Conservation (phyloP, 2,888 invertebrate genomes). For the Drosophila maculinotata region DNA sequence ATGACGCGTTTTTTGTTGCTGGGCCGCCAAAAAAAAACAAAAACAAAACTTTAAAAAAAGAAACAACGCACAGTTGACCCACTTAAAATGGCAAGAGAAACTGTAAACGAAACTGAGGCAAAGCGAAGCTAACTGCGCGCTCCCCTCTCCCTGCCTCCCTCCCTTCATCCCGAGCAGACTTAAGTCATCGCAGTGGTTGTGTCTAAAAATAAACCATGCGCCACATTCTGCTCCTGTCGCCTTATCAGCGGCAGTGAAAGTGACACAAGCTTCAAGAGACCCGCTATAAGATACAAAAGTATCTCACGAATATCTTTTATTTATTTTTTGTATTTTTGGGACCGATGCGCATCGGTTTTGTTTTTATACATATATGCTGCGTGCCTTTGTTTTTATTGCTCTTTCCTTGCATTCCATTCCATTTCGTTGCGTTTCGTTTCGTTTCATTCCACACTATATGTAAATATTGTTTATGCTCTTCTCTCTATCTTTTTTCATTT, state of each 20-base stretch:
- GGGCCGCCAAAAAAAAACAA: conserved; percentile 26
- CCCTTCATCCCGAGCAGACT: conserved; percentile 17
- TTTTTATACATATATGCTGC: conserved; percentile 2
- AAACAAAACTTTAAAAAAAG: conserved; percentile 22
- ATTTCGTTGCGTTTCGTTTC: conserved; percentile 33
- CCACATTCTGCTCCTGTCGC: conserved; percentile 60
- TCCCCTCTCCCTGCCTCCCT: not conserved
- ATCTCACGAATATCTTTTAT: conserved; percentile 10
- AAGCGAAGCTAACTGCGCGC: conserved; percentile 3
- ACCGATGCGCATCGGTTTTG: conserved; percentile 18
- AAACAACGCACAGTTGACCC: conserved; percentile 55
- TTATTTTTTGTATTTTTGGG: not conserved
- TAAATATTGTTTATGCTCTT: conserved; percentile 42
- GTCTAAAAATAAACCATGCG: conserved; percentile 69
- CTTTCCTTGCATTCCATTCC: conserved; percentile 19
- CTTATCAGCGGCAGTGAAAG: conserved; percentile 75
- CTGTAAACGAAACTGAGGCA: conserved; percentile 55
- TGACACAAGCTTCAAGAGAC: conserved; percentile 47
- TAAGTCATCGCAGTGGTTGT: conserved; percentile 51
- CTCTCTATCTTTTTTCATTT: conserved; percentile 72
- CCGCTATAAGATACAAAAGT: conserved; percentile 14
- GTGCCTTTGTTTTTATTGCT: conserved; percentile 10
- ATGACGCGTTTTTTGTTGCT: conserved; percentile 27
- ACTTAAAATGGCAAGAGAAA: conserved; percentile 76
- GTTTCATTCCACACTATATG: conserved; percentile 23